A percentile compares a stretch with the other conserved stretches of the same genome.
Conservation (phyloP, 92 coral and sea anemone genomes). For the Hydrozoanthus gracilis region DNA sequence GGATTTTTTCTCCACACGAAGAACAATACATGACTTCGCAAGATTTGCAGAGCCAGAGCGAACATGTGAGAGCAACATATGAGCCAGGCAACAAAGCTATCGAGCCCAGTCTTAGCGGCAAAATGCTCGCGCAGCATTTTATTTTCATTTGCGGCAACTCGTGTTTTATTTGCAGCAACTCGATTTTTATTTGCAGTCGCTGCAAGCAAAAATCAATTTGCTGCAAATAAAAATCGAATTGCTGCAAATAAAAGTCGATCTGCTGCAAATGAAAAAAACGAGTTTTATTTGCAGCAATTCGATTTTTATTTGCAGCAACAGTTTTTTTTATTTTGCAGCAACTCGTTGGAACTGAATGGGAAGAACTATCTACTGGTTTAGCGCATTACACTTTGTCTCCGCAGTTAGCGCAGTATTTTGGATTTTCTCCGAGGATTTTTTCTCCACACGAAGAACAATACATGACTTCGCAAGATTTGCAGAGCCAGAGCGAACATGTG, state of each 20-base stretch:
- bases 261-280: too few relatives aligned
- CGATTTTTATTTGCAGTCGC: neutral
- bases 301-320: constrained; percentile 6
- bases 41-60: neutral
- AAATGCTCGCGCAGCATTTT: neutral
- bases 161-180: neutral
- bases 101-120: constrained; percentile 12
- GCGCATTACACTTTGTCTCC: neutral
- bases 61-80: neutral
- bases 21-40: constrained; percentile 9
- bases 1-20: neutral
- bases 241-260: too few relatives aligned
- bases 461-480: neutral
- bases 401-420: constrained; percentile 15
- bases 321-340: too few relatives aligned
- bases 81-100: constrained; percentile 20
- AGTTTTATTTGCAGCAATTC: constrained; percentile 14
- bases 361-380: neutral
- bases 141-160: constrained; percentile 12
- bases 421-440: neutral
- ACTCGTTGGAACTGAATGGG: constrained; percentile 5
- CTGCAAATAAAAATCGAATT: too few relatives aligned
- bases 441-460: constrained; percentile 1
- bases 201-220: too few relatives aligned
- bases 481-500: neutral